Evolutionary conservation across 1,140 invertebrate species (phyloP), one percentile per base, ranked within the genome.

Genomic region (Arion vulgaris): DNA sequence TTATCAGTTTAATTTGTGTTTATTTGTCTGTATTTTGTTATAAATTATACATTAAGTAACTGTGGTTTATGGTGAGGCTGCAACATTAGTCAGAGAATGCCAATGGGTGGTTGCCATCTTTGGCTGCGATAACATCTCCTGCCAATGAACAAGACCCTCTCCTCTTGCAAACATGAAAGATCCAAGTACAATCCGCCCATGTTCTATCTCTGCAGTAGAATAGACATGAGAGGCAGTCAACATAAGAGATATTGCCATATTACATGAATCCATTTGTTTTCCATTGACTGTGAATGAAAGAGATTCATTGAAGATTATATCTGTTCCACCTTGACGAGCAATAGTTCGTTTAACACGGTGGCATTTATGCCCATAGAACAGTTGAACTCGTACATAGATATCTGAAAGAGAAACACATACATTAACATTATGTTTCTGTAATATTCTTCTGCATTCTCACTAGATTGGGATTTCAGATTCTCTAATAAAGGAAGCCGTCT

Each of bases 111-210:
- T 77, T 2, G 87, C 45, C 17, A 80, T 81, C 51, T 89, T 85
- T 15, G 90, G 87, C 51, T 91, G 88, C 13, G 87, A 83, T 36
- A 90, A 34, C 89, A 91, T 91, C 73, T 92, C 91, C 81, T 92
- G 91, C 92, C 91, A 92, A 79, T 92, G 92, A 23, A 89, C 80
- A 15, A 92, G 86, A 41, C 89, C 90, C 38, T 91, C 89, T 7
- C 92, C 91, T 23, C 91, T 84, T 1, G 91, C 89, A 79, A 89
- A 92, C 91, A 92, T 91, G 74, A 92, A 92, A 1, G 91, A 89
- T 23, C 92, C 92, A 32, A 92, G 75, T 15, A 88, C 84, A n/a
- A 89, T 84, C 36, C 86, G 85, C 19, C 90, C 91, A 75, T 91
- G 89, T 34, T 90, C 88, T 45, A 88, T 84, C 57, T 90, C 88